A percentile compares a stretch with the other conserved stretches of the same genome.
Conservation (phyloP, 2,888 invertebrate genomes). For the Orchesellides sinensis region DNA sequence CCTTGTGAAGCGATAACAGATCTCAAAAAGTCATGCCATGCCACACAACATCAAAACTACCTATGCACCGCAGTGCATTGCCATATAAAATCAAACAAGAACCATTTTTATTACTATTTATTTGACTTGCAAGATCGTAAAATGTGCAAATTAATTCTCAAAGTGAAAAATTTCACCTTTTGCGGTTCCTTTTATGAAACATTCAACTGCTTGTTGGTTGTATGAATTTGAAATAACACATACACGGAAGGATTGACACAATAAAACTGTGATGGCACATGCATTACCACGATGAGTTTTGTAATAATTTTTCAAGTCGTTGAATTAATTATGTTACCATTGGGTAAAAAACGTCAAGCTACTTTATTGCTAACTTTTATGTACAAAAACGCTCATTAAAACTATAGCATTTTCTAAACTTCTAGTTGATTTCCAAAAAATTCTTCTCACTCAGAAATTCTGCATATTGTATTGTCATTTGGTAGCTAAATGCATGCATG, state of each 20-base stretch:
- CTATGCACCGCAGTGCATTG: too few species aligned
- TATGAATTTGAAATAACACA: background rate
- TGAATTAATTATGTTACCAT: too few species aligned
- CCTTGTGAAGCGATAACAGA: background rate
- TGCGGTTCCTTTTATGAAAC: slow-evolving; percentile 45
- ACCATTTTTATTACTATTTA: slow-evolving; percentile 39
- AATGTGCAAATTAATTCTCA: slow-evolving; percentile 49
- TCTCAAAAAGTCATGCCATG: slow-evolving; percentile 10
- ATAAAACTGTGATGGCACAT: background rate
- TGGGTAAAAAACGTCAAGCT: too few species aligned
- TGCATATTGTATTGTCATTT: too few species aligned
- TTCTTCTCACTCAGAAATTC: too few species aligned
- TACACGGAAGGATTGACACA: background rate
- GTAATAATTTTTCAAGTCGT: too few species aligned
- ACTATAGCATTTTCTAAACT: too few species aligned
- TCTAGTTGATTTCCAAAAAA: too few species aligned
- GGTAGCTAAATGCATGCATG: too few species aligned
- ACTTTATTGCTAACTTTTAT: too few species aligned
- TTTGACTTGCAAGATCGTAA: slow-evolving; percentile 33
- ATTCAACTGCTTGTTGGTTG: too few species aligned
- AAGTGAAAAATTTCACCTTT: slow-evolving; percentile 25
- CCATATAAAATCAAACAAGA: slow-evolving; percentile 23
- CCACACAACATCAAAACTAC: background rate
- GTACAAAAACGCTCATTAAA: too few species aligned
- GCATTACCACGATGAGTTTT: background rate